Evolutionary conservation across 2,888 invertebrate species (phyloP).

Genomic region (Sceliomorpha sp.): DNA sequence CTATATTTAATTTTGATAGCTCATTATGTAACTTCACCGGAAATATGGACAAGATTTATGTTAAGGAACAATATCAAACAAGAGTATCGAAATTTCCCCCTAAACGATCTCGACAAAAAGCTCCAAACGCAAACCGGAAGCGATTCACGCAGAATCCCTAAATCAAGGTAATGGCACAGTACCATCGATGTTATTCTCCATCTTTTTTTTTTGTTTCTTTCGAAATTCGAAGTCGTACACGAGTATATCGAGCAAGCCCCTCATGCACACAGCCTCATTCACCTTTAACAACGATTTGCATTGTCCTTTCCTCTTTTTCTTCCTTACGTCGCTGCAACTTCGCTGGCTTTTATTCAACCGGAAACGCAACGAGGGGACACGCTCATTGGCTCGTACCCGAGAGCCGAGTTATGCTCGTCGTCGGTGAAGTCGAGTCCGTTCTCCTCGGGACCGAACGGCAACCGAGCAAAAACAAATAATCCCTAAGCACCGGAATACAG

Average conservation of each 20-base stretch:
- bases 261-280: constrained; percentile 55
- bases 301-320: constrained; percentile 53
- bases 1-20: too few relatives aligned
- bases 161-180: constrained; percentile 51
- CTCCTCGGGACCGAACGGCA: constrained; percentile 36
- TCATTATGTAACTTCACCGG: too few relatives aligned
- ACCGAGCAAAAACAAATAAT: constrained; percentile 53
- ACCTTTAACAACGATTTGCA: constrained; percentile 56
- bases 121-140: constrained; percentile 34
- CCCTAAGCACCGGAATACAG: constrained; percentile 60
- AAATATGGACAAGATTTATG: too few relatives aligned
- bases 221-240: constrained; percentile 41
- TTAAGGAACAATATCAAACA: too few relatives aligned
- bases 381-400: constrained; percentile 58
- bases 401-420: constrained; percentile 32
- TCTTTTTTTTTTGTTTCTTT: constrained; percentile 35
- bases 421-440: constrained; percentile 30
- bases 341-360: constrained; percentile 58
- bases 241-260: constrained; percentile 42
- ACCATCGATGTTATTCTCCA: constrained; percentile 29
- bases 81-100: too few relatives aligned
- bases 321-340: constrained; percentile 55
- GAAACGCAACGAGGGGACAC: constrained; percentile 60
- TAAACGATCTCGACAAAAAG: too few relatives aligned
- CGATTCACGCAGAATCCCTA: constrained; percentile 29